phyloP scores from a whole-genome alignment of 2,888 invertebrate species.

The Lissocephala sabroskyi region DNA sequence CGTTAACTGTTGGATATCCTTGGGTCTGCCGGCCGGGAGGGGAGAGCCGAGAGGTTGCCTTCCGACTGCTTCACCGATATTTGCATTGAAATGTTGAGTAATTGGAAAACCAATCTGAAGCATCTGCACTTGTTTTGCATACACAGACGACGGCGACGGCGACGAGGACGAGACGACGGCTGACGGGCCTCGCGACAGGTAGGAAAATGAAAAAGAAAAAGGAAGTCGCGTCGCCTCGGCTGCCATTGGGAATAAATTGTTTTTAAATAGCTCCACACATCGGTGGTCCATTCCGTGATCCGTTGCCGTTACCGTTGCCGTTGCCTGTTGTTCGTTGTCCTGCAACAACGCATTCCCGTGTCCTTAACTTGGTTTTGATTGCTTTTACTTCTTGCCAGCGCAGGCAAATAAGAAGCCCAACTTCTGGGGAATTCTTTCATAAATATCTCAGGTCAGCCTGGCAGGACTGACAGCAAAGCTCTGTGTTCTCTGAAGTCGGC shows the following conservation, averaged over 20 bases:
- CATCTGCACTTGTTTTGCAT: conserved; percentile 63
- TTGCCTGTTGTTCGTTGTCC: too few species aligned
- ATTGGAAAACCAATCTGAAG: conserved; percentile 64
- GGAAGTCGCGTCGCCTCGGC: conserved; percentile 11
- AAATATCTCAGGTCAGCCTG: too few species aligned
- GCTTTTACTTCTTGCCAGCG: too few species aligned
- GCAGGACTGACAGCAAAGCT: too few species aligned
- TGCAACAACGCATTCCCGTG: conserved; percentile 22
- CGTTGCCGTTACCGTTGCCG: too few species aligned
- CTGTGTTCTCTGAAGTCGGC: too few species aligned
- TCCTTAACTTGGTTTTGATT: conserved; percentile 1
- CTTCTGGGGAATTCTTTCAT: too few species aligned
- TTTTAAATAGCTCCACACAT: conserved; percentile 59
- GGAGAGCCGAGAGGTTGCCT: too few species aligned
- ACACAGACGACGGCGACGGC: conserved; percentile 14
- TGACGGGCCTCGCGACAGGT: too few species aligned
- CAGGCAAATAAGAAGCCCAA: too few species aligned
- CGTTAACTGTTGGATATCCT: conserved; percentile 44
- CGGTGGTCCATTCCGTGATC: too few species aligned
- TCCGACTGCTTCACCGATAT: conserved; percentile 36
- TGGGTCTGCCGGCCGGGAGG: background rate
- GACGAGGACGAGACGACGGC: background rate
- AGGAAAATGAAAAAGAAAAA: background rate
- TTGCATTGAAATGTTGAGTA: conserved; percentile 65
- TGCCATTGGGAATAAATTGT: conserved; percentile 57